Evolutionary conservation across 2,888 invertebrate species (phyloP).

Genomic region (Agrochola lota): DNA sequence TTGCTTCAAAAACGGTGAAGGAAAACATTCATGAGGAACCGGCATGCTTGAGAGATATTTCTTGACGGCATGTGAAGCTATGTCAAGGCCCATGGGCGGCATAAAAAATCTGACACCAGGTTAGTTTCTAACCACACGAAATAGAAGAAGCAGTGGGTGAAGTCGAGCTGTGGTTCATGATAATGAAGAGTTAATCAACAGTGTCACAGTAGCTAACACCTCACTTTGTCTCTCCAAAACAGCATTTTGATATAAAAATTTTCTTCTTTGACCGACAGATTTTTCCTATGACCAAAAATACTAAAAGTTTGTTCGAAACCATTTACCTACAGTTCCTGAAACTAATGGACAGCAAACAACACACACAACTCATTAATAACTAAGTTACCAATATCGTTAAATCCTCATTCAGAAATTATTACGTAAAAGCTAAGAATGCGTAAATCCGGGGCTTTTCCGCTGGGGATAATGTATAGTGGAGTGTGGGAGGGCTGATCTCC

Average conservation of each 20-base stretch:
- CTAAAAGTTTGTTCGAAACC: background rate
- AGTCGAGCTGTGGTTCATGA: background rate
- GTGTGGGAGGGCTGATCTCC: constrained; percentile 27
- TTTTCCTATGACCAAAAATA: background rate
- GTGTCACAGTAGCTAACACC: background rate
- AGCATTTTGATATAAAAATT: background rate
- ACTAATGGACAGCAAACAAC: background rate
- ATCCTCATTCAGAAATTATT: constrained; percentile 29
- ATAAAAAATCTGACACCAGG: too few relatives aligned
- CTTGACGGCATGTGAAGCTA: too few relatives aligned
- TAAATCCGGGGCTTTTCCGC: constrained; percentile 34
- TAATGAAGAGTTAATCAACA: background rate
- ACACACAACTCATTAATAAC: constrained; percentile 27
- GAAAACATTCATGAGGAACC: too few relatives aligned
- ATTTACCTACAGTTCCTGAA: background rate
- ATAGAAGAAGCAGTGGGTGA: background rate
- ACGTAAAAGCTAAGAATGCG: constrained; percentile 36
- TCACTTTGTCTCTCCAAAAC: background rate
- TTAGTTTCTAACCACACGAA: too few relatives aligned
- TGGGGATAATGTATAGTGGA: constrained; percentile 19
- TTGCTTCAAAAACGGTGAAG: too few relatives aligned
- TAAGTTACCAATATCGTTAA: constrained; percentile 28
- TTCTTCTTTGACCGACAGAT: background rate
- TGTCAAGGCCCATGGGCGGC: too few relatives aligned
- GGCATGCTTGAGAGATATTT: too few relatives aligned